Conservation (phyloP, 2,888 invertebrate genomes). For the Scaptomyza reducta region DNA sequence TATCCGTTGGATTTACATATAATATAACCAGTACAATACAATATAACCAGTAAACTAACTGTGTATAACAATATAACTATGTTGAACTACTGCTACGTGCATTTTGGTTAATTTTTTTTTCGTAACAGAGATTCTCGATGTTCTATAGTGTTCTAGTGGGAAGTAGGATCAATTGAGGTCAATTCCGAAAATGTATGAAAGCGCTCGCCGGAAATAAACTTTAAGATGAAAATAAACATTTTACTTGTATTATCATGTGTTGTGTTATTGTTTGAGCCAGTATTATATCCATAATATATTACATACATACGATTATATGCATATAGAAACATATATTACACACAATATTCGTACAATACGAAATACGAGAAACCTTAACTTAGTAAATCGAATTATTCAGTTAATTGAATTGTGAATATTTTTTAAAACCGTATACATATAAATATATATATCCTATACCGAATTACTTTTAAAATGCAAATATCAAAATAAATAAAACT, state of each 20-base stretch:
- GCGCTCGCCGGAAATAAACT: conserved; percentile 60
- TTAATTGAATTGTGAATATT: conserved; percentile 75
- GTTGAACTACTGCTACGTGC: conserved; percentile 25
- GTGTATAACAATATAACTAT: conserved; percentile 38
- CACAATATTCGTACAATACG: conserved; percentile 20
- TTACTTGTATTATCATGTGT: conserved; percentile 20
- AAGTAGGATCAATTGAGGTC: conserved; percentile 19
- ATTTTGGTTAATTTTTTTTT: conserved; percentile 32
- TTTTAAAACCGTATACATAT: conserved; percentile 60
- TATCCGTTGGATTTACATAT: conserved; percentile 30
- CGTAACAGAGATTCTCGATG: conserved; percentile 34
- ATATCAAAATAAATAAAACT: conserved; percentile 50
- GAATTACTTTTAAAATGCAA: conserved; percentile 58
- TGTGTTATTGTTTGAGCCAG: conserved; percentile 30
- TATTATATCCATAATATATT: conserved; percentile 37
- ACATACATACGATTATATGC: conserved; percentile 3
- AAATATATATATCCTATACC: conserved; percentile 13
- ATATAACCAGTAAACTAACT: conserved; percentile 41
- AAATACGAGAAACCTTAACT: conserved; percentile 50
- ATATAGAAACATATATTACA: conserved; percentile 13
- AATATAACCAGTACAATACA: conserved; percentile 9
- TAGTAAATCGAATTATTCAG: conserved; percentile 74
- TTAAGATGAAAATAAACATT: conserved; percentile 11
- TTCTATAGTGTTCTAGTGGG: conserved; percentile 22
- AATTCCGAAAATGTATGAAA: conserved; percentile 81